phyloP scores from a whole-genome alignment of 2,113 vertebrate genomes.

The Sinocyclocheilus maitianheensis region DNA sequence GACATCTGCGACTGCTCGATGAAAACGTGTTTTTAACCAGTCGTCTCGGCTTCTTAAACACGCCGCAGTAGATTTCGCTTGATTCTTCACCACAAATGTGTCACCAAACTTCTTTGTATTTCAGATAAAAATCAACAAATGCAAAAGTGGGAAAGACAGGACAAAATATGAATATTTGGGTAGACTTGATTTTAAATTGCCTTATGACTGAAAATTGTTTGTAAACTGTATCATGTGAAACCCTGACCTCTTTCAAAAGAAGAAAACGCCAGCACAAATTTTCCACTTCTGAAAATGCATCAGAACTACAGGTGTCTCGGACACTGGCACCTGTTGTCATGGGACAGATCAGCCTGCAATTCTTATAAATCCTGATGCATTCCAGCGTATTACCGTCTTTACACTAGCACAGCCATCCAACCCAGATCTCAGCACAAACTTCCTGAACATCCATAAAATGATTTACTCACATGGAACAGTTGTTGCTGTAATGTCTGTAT shows the following conservation, averaged over 20 bases:
- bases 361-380: conserved; percentile 25
- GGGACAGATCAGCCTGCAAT: conserved; percentile 36
- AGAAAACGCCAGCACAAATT: neutral
- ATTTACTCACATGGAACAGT: conserved; percentile 54
- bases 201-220: neutral
- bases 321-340: conserved; percentile 61
- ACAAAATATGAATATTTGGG: neutral
- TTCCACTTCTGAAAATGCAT: neutral
- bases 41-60: conserved; percentile 65
- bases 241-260: neutral
- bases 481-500: conserved; percentile 37
- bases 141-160: neutral
- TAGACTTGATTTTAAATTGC: neutral
- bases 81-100: conserved; percentile 7
- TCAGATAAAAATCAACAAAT: neutral
- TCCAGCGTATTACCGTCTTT: conserved; percentile 30
- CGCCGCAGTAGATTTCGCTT: conserved; percentile 41
- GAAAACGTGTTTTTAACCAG: conserved; percentile 84
- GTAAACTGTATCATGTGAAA: neutral
- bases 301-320: conserved; percentile 9
- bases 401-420: conserved; percentile 1
- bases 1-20: conserved; percentile 92
- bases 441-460: conserved; percentile 58
- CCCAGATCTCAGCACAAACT: conserved; percentile 53
- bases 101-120: neutral